A percentile compares a stretch with the other conserved stretches of the same genome.
phyloP scores from a whole-genome alignment of 2,888 invertebrate genomes.

The Lymantria dispar region DNA sequence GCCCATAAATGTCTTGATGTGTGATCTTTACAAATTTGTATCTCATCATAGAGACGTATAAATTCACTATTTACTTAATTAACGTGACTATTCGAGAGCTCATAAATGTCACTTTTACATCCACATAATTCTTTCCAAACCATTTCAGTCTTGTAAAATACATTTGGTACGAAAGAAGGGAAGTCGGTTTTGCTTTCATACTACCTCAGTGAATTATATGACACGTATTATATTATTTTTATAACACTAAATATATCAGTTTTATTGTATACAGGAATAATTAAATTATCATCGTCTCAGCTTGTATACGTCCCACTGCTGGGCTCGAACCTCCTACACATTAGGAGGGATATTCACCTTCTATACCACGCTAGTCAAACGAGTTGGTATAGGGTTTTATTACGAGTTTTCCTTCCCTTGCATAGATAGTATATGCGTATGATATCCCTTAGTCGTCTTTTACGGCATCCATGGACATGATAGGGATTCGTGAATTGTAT shows the following conservation, averaged over 20 bases:
- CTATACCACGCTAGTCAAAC: no score
- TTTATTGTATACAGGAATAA: not conserved
- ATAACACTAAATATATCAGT: constrained; percentile 15
- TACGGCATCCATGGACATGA: no score
- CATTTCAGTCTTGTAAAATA: constrained; percentile 48
- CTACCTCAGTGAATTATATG: constrained; percentile 33
- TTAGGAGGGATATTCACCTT: no score
- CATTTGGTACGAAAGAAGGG: constrained; percentile 45
- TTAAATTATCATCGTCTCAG: no score
- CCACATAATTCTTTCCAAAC: constrained; percentile 60
- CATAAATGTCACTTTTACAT: constrained; percentile 72
- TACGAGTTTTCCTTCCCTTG: no score
- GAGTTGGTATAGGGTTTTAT: no score
- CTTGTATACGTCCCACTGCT: no score
- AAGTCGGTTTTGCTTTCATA: constrained; percentile 33
- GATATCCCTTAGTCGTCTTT: no score
- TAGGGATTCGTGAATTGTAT: no score
- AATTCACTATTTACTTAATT: constrained; percentile 68
- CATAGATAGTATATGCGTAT: no score
- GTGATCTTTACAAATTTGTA: constrained; percentile 56
- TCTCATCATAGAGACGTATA: constrained; percentile 49
- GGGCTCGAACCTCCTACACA: no score
- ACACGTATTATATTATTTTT: constrained; percentile 31
- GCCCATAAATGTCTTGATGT: constrained; percentile 45
- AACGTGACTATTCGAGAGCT: constrained; percentile 57